Percentiles rank a stretch among this genome's conserved stretches.
Conservation (phyloP, 2,797 vertebrate genomes). For the Oreonectes daqikongensis region DNA sequence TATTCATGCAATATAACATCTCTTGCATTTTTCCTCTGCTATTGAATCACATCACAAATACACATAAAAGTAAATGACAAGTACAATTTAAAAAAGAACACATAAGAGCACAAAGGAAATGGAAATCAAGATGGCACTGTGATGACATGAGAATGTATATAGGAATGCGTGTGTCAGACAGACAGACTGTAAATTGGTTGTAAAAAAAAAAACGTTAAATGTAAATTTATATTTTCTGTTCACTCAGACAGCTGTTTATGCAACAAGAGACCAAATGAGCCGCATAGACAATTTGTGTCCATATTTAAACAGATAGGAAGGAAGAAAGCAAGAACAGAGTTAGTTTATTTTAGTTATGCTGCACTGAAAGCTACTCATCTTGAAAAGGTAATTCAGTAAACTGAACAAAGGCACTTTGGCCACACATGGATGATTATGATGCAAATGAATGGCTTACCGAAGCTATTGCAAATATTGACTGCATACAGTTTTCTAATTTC, state of each 20-base stretch:
- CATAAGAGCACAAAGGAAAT: slow-evolving; percentile 9
- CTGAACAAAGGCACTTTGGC: slow-evolving; percentile 42
- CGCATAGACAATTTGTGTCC: slow-evolving; percentile 11
- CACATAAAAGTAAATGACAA: background rate
- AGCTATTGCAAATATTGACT: slow-evolving; percentile 22
- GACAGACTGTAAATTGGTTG: background rate
- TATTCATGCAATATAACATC: slow-evolving; percentile 5
- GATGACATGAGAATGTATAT: background rate
- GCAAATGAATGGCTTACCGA: slow-evolving; percentile 43
- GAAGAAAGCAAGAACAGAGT: slow-evolving; percentile 12
- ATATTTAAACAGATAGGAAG: slow-evolving; percentile 19
- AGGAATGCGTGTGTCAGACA: background rate
- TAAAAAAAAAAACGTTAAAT: background rate
- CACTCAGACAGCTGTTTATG: slow-evolving; percentile 20
- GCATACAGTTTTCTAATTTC: slow-evolving; percentile 28
- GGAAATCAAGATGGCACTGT: background rate
- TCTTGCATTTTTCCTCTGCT: background rate
- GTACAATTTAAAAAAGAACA: background rate
- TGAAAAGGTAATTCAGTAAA: slow-evolving; percentile 43
- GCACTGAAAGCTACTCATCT: slow-evolving; percentile 33
- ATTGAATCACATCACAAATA: background rate
- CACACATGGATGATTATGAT: slow-evolving; percentile 45
- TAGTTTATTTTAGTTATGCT: slow-evolving; percentile 2
- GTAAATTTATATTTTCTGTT: slow-evolving; percentile 11
- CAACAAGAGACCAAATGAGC: slow-evolving; percentile 32